Conservation (phyloP, 2,113 vertebrate genomes). For the Epinephelus cyanopodus region DNA sequence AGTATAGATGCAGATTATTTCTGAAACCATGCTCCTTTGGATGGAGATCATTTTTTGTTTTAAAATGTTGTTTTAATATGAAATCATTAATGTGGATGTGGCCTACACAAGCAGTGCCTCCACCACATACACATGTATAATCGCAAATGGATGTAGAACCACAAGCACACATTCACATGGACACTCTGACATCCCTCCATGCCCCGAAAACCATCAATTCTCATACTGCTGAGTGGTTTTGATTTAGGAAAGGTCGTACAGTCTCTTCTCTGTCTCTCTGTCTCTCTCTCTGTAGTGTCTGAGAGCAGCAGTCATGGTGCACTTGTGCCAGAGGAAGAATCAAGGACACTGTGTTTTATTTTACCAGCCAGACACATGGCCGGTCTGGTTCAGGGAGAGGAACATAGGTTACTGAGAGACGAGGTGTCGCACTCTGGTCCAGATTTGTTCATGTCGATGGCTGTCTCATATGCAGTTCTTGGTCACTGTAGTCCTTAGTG, state of each 20-base stretch:
- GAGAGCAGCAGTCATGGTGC: conserved; percentile 37
- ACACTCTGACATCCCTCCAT: not conserved
- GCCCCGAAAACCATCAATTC: conserved; percentile 20
- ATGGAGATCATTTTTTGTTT: too few species aligned
- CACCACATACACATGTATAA: not conserved
- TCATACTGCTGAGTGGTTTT: conserved; percentile 48
- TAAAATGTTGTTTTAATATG: too few species aligned
- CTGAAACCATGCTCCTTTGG: too few species aligned
- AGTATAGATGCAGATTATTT: too few species aligned
- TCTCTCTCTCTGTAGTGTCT: conserved; percentile 17
- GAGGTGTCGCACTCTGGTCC: not conserved
- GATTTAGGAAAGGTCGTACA: conserved; percentile 30
- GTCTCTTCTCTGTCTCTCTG: conserved; percentile 4
- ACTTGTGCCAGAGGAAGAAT: conserved; percentile 24
- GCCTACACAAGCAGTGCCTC: not conserved
- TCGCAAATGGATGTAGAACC: conserved; percentile 4
- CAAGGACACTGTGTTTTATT: conserved; percentile 45
- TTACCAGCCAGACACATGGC: conserved; percentile 24
- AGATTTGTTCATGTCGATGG: not conserved
- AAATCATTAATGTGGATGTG: too few species aligned
- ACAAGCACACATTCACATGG: not conserved
- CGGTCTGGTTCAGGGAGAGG: conserved; percentile 13
- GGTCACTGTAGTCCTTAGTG: not conserved
- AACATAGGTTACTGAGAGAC: not conserved
- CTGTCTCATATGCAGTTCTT: not conserved